These are phyloP conservation scores for Tangara arthus DNA, from an alignment of 2,797 vertebrate species.

Conservation along the genomic window DNA sequence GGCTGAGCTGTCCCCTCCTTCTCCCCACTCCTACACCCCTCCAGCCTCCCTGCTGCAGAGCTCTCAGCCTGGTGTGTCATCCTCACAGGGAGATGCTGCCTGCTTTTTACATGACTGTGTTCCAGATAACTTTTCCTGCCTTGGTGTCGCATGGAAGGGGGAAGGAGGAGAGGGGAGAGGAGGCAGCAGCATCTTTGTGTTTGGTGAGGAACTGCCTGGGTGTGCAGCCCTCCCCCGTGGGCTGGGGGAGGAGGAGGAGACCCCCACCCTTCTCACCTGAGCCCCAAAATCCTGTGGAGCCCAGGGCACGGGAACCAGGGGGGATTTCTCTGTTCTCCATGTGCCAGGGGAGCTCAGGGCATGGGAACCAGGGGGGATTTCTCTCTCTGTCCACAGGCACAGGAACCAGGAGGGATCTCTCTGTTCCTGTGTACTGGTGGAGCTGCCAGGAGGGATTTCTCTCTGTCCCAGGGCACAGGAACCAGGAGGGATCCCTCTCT, in stretches of 20 bases:
- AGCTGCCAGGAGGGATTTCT: too few species aligned
- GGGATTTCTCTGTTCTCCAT: neutral
- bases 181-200: neutral
- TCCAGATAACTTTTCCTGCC: neutral
- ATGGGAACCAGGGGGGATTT: too few species aligned
- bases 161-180: neutral
- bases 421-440: too few species aligned
- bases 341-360: too few species aligned
- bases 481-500: too few species aligned
- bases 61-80: neutral
- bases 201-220: neutral
- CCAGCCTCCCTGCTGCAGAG: neutral
- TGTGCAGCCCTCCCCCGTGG: neutral
- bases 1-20: neutral
- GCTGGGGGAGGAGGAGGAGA: neutral
- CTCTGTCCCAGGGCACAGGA: too few species aligned
- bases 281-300: neutral
- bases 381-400: too few species aligned
- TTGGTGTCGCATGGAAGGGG: neutral
- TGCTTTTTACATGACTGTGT: neutral
- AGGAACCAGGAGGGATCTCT: too few species aligned
- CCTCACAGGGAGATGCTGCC: neutral
- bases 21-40: neutral
- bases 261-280: neutral
- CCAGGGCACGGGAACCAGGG: rapidly evolving